phyloP scores from a whole-genome alignment of 2,113 vertebrate species.

The Gila orcuttii region DNA sequence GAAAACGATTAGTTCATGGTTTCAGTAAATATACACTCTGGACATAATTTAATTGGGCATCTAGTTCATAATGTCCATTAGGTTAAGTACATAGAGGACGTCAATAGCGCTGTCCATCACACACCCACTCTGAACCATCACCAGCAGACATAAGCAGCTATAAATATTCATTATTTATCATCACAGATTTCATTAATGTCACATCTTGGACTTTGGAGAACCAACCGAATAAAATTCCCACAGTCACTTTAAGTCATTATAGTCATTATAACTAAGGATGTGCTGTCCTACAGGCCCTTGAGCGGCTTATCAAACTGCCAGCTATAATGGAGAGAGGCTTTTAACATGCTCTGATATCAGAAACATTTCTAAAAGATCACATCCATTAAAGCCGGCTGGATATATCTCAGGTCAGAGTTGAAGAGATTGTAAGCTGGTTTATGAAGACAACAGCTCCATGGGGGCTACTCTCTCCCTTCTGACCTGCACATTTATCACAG shows the following conservation, averaged over 20 bases:
- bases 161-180: conserved; percentile 20
- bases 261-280: neutral
- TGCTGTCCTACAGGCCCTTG: neutral
- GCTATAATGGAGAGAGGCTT: conserved; percentile 33
- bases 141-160: neutral
- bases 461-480: neutral
- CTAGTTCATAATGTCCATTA: conserved; percentile 26
- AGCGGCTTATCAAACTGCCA: conserved; percentile 13
- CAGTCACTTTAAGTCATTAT: neutral
- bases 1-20: neutral
- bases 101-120: conserved; percentile 25
- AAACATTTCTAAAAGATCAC: neutral
- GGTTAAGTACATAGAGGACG: conserved; percentile 3
- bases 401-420: conserved; percentile 3
- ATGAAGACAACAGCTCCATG: conserved; percentile 17
- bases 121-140: neutral
- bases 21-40: neutral
- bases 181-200: conserved; percentile 1
- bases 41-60: conserved; percentile 1
- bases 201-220: neutral
- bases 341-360: conserved; percentile 38
- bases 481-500: conserved; percentile 23
- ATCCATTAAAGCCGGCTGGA: conserved; percentile 4
- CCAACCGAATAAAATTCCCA: neutral
- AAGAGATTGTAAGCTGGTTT: conserved; percentile 28